Conservation (phyloP, 2,797 vertebrate species). For the Sibirionetta formosa region DNA sequence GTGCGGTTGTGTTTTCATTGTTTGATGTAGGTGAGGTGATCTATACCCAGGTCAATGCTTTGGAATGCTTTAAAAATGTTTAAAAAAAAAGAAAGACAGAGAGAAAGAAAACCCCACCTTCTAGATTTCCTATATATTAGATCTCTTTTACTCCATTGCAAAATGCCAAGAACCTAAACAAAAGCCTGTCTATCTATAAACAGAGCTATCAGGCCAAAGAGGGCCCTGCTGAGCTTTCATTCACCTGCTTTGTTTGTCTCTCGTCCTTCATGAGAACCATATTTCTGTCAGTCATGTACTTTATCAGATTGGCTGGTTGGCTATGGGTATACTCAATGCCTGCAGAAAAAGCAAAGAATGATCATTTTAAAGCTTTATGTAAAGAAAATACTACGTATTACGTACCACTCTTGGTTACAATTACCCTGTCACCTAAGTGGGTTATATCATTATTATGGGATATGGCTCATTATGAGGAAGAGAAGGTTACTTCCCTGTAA, state of each 20-base stretch:
- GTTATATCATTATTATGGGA: not conserved
- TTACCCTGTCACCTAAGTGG: not conserved
- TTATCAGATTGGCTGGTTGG: not conserved
- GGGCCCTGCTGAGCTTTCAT: conserved; percentile 14
- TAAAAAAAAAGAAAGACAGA: not conserved
- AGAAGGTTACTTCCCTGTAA: conserved; percentile 7
- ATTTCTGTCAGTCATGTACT: not conserved
- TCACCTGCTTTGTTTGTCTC: conserved; percentile 1
- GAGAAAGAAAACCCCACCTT: not conserved
- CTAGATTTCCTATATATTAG: not conserved
- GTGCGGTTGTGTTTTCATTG: not conserved
- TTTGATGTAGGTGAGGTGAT: conserved; percentile 7
- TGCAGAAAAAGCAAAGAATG: not conserved
- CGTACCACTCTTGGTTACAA: rapidly evolving
- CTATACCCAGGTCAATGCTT: not conserved
- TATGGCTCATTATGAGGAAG: not conserved
- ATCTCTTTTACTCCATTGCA: not conserved
- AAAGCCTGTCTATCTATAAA: conserved; percentile 9
- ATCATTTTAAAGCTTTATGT: not conserved
- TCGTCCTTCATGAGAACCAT: not conserved
- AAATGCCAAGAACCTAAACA: conserved; percentile 11
- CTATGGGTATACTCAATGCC: rapidly evolving
- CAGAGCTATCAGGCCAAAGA: not conserved
- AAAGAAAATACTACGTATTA: not conserved
- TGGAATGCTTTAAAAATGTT: conserved; percentile 3